Conservation (phyloP, 1,140 invertebrate genomes). For the Drosophila tristis region DNA sequence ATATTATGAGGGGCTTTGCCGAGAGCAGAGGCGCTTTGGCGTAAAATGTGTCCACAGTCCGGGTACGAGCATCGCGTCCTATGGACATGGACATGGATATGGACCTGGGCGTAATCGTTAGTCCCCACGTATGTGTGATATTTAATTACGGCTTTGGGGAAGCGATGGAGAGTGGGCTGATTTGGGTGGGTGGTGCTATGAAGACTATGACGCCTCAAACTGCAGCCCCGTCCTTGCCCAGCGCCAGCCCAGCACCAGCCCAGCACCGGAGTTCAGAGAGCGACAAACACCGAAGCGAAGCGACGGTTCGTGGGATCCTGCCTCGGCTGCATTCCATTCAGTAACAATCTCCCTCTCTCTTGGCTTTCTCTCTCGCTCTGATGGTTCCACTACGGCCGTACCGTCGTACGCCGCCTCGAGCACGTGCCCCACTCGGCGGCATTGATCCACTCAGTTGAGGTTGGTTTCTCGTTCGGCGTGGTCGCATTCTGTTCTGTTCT, state of each 20-base stretch:
- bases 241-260: constrained; percentile 33
- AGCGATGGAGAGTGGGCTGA: background rate
- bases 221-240: constrained; percentile 59
- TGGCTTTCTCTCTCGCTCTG: constrained; percentile 5
- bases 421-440: constrained; percentile 31
- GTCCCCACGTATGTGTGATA: constrained; percentile 57
- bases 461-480: constrained; percentile 68
- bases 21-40: constrained; percentile 45
- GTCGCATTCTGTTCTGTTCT: constrained; percentile 56
- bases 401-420: constrained; percentile 30
- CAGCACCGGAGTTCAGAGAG: constrained; percentile 25
- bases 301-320: constrained; percentile 22
- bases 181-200: constrained; percentile 2
- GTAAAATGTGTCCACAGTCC: constrained; percentile 46
- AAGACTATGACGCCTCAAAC: constrained; percentile 12
- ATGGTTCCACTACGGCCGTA: constrained; percentile 10
- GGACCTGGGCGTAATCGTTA: constrained; percentile 7
- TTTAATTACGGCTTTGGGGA: constrained; percentile 35
- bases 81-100: constrained; percentile 3
- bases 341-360: constrained; percentile 14
- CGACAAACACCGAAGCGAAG: constrained; percentile 3
- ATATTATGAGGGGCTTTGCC: constrained; percentile 35
- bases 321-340: constrained; percentile 20
- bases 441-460: constrained; percentile 64
- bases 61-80: too few relatives aligned